These are phyloP conservation scores for Eretmochelys imbricata DNA, from an alignment of 2,113 vertebrate species.

Conservation along the genomic window DNA sequence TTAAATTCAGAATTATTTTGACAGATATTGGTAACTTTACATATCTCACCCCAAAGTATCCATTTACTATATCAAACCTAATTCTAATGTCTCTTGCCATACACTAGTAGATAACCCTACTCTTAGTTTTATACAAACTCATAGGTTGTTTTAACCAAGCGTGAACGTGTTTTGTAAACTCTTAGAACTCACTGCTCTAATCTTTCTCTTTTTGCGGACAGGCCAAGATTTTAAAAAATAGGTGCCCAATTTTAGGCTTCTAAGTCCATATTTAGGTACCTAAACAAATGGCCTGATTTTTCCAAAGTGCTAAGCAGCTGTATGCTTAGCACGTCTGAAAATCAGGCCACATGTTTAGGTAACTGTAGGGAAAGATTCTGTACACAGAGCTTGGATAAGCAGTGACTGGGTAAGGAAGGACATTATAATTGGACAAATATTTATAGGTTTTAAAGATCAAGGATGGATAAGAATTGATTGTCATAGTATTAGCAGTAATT, in stretches of 20 bases:
- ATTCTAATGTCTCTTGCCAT: not conserved
- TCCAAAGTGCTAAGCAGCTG: not conserved
- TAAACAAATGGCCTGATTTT: not conserved
- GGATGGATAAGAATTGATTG: not conserved
- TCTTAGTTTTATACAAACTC: not conserved
- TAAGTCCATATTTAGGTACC: not conserved
- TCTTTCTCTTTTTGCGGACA: not conserved
- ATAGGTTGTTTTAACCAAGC: not conserved
- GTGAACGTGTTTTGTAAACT: not conserved
- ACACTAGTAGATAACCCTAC: not conserved
- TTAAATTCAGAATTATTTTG: not conserved
- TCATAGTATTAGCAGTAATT: not conserved
- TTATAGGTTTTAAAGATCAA: not conserved
- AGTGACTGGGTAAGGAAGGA: not conserved
- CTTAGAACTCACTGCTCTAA: not conserved
- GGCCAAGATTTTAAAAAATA: not conserved
- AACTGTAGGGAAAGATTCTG: not conserved
- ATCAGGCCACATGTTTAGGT: not conserved
- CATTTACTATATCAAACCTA: not conserved
- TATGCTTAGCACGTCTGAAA: not conserved
- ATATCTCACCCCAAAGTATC: not conserved
- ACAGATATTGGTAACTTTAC: not conserved
- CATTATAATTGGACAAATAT: not conserved
- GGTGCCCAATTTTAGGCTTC: not conserved
- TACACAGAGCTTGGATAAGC: not conserved